A percentile compares a stretch with the other conserved stretches of the same genome.
Conservation (phyloP, 2,113 vertebrate genomes). For the Malurus alboscapulatus region DNA sequence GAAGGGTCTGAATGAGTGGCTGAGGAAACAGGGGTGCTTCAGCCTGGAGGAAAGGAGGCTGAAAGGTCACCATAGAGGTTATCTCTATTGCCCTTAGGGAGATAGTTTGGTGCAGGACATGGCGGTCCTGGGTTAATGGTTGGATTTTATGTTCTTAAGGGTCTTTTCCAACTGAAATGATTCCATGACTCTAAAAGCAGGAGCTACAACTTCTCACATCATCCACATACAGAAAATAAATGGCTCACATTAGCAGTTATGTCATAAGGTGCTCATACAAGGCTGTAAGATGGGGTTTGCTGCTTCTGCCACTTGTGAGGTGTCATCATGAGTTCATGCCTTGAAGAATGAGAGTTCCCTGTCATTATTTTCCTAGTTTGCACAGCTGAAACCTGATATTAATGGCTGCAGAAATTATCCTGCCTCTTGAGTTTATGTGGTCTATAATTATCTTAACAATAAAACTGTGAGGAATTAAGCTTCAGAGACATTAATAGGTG, state of each 20-base stretch:
- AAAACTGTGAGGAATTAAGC: constrained; percentile 24
- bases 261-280: not conserved
- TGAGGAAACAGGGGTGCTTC: not conserved
- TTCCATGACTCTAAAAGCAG: not conserved
- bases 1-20: not conserved
- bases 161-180: not conserved
- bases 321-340: not conserved
- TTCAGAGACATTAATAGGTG: not conserved
- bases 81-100: not conserved
- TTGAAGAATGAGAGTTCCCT: constrained; percentile 5
- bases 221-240: not conserved
- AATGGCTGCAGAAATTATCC: not conserved
- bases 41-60: not conserved
- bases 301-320: constrained; percentile 25
- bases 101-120: not conserved
- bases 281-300: not conserved
- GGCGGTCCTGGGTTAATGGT: not conserved
- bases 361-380: constrained; percentile 21
- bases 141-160: not conserved
- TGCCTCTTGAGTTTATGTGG: not conserved
- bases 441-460: constrained; percentile 52
- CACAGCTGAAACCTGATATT: not conserved
- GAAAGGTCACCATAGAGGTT: not conserved
- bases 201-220: not conserved
- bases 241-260: fast-evolving